These are phyloP conservation scores for Penaeus monodon DNA, from an alignment of 2,888 invertebrate species.

Conservation along the genomic window DNA sequence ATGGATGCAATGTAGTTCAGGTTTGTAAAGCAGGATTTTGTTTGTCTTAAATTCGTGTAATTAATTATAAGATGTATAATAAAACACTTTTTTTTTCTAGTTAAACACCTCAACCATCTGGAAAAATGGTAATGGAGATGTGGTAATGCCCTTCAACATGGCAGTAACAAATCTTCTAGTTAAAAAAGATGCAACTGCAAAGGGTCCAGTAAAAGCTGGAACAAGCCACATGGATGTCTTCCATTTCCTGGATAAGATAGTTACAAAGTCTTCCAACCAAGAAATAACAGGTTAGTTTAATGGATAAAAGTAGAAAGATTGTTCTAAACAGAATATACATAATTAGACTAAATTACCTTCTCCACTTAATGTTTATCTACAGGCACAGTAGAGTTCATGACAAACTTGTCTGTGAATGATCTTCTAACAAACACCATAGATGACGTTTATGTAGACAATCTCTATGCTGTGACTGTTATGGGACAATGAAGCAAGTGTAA, in stretches of 20 bases:
- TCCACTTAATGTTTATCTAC: neutral
- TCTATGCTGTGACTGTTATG: neutral
- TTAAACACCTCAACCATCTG: neutral
- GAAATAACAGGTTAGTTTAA: slow-evolving; percentile 9
- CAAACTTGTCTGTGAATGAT: neutral
- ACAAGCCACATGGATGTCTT: neutral
- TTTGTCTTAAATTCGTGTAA: no score
- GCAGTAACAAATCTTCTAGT: neutral
- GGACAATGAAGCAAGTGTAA: slow-evolving; percentile 20
- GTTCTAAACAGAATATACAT: no score
- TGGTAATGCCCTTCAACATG: neutral
- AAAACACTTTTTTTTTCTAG: neutral
- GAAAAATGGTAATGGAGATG: neutral
- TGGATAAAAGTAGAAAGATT: no score
- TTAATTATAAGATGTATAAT: no score
- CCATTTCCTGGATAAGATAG: neutral
- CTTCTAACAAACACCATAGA: neutral
- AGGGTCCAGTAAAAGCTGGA: neutral
- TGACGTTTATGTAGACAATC: neutral
- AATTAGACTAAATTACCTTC: no score
- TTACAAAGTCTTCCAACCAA: neutral
- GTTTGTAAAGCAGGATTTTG: no score
- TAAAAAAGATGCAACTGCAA: neutral
- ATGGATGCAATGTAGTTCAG: no score
- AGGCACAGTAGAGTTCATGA: slow-evolving; percentile 32